A percentile compares a stretch with the other conserved stretches of the same genome.
phyloP scores from a whole-genome alignment of 2,888 invertebrate genomes.

The Strigamia crassipes region DNA sequence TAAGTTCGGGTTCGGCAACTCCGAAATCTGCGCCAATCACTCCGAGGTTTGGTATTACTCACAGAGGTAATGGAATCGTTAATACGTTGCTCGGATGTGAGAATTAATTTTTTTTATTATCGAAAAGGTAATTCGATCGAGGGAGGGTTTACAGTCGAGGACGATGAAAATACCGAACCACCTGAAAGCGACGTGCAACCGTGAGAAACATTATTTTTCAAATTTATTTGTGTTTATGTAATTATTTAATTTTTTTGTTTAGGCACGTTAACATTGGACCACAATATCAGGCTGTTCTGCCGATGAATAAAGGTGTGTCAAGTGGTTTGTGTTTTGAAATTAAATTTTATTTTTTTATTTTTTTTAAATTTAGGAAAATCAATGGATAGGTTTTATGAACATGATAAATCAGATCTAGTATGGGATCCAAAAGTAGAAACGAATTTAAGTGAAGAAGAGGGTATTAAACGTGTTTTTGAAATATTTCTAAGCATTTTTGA shows the following conservation, averaged over 20 bases:
- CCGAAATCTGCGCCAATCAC: conserved; percentile 58
- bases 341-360: conserved; percentile 26
- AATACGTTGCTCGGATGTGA: not conserved
- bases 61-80: conserved; percentile 47
- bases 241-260: conserved; percentile 44
- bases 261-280: conserved; percentile 82
- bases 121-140: conserved; percentile 48
- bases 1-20: conserved; percentile 53
- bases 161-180: conserved; percentile 55
- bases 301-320: conserved; percentile 60
- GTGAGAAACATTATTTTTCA: conserved; percentile 54
- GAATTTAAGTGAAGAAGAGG: conserved; percentile 73
- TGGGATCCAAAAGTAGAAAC: conserved; percentile 84
- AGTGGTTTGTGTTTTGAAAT: conserved; percentile 46
- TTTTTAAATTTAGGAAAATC: conserved; percentile 52
- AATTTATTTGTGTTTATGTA: not conserved
- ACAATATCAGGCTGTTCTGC: conserved; percentile 83
- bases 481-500: not conserved
- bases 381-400: conserved; percentile 50
- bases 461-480: conserved; percentile 60
- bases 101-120: conserved; percentile 39
- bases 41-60: conserved; percentile 49
- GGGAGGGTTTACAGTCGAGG: conserved; percentile 51
- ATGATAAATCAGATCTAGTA: conserved; percentile 63
- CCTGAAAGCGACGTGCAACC: conserved; percentile 60